Percentiles rank a stretch among this genome's conserved stretches.
These are phyloP conservation scores for Stercorarius parasiticus DNA, from an alignment of 2,113 vertebrate species.

Conservation along the genomic window DNA sequence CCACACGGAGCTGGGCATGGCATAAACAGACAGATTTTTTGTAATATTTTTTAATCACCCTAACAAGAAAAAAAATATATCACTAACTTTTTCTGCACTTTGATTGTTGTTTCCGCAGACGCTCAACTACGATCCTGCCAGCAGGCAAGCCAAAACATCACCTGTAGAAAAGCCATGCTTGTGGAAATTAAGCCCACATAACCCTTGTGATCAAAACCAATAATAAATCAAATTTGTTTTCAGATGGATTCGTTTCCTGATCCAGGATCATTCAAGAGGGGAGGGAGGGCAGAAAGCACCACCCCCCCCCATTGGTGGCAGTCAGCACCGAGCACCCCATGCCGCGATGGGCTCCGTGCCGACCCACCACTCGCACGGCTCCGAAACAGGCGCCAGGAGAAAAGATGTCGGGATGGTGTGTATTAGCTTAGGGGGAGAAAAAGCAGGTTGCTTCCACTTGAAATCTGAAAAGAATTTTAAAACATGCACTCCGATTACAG, in stretches of 20 bases:
- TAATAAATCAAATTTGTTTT: background rate
- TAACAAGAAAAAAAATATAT: background rate
- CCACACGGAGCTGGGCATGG: background rate
- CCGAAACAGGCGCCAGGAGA: fast-evolving
- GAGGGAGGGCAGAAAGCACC: background rate
- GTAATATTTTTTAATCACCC: background rate
- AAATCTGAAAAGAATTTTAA: background rate
- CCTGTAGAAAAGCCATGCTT: fast-evolving
- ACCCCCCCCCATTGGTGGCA: fast-evolving
- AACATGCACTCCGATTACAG: fast-evolving
- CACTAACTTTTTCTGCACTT: background rate
- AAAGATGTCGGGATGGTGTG: fast-evolving
- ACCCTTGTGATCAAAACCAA: background rate
- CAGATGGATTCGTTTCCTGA: background rate
- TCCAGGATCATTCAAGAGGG: no score
- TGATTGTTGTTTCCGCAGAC: background rate
- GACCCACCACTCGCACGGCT: background rate
- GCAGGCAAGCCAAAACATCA: background rate
- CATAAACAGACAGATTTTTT: no score
- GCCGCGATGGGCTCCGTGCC: fast-evolving
- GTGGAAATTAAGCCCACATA: background rate
- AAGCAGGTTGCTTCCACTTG: background rate
- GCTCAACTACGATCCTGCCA: fast-evolving
- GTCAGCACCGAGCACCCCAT: background rate
- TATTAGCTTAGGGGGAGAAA: background rate